Evolutionary conservation across 2,113 vertebrate genomes (phyloP).

Genomic region (Pseudorasbora parva): DNA sequence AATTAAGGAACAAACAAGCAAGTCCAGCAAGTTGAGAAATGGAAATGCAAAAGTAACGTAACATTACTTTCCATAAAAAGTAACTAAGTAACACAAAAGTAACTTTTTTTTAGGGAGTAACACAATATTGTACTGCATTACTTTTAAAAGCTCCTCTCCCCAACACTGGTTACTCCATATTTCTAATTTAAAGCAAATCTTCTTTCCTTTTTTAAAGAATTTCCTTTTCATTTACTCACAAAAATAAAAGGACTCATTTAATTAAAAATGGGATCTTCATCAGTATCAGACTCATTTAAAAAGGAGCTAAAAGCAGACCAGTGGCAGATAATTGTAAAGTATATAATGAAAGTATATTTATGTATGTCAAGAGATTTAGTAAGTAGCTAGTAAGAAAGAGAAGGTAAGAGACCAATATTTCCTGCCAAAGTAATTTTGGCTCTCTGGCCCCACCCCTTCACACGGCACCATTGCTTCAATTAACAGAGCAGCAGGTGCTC

Average conservation of each 20-base stretch:
- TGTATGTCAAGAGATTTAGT: conserved; percentile 83
- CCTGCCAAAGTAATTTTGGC: conserved; percentile 55
- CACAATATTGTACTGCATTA: too few species aligned
- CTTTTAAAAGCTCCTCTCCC: too few species aligned
- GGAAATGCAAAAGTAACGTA: too few species aligned
- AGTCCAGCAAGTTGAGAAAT: too few species aligned
- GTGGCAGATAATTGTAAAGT: conserved; percentile 33
- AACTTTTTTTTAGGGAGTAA: too few species aligned
- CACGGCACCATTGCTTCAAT: conserved; percentile 86
- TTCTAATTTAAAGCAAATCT: too few species aligned
- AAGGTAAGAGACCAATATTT: conserved; percentile 47
- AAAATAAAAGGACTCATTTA: background rate
- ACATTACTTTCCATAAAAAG: too few species aligned
- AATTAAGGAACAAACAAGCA: too few species aligned
- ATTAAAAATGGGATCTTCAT: background rate
- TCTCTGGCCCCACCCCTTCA: conserved; percentile 60
- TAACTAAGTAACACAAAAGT: too few species aligned
- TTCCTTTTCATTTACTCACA: background rate
- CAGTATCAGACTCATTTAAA: conserved; percentile 35
- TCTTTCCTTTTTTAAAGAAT: background rate
- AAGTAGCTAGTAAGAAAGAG: conserved; percentile 61
- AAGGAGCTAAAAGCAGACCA: conserved; percentile 55
- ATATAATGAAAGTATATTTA: conserved; percentile 94
- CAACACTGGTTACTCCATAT: too few species aligned
- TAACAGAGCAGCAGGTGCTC: conserved; percentile 95